Base-by-base conservation (phyloP, 53 echinoderm and acorn worm species). In the Pentamera pediparva region DNA sequence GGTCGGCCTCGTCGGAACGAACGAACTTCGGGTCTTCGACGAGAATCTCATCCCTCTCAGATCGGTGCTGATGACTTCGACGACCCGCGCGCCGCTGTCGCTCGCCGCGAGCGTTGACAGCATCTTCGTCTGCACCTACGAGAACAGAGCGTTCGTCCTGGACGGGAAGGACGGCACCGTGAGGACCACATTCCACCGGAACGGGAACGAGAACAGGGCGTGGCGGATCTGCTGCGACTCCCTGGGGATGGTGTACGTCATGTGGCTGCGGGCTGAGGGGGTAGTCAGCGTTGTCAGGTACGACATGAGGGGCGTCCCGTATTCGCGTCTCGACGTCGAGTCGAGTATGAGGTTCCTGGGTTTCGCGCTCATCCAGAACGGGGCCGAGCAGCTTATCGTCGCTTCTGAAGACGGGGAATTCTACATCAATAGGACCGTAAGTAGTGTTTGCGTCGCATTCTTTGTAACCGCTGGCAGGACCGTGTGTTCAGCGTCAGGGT, bases 51-150 rank as follows among this genome's bases (percentile, higher is more conserved):
- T 26, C 0, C 24, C 26, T 15, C 21, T 43, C 8, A 37, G 67
- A 43, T 38, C 67, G 26, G 27, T 67, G 26, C 4, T 11, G 2
- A 67, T 67, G 67, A 25, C 40, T 12, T 31, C 40, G 43, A 67
- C 67, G 18, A 27, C 6, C 4, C 24, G 67, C n/a, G 67, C 67
- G 21, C 67, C 67, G 5, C 45, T 67, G 27, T 67, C 67, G 17
- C 28, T 67, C 0, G 39, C 43, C 29, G 67, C 41, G 17, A 39
- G 27, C 30, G 67, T 29, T 3, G 2, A 27, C 30, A 43, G 45
- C 20, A 39, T 67, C 5, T 67, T 67, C 40, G 67, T 67, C 19
- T 67, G 67, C 45, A 47, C 67, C 27, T 67, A 40, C 47, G 67
- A 67, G 29, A 43, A 43, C 47, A 67, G 45, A 29, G 67, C 67